Evolutionary conservation across 2,888 invertebrate species (phyloP).

Genomic region (Podabrus alpinus): DNA sequence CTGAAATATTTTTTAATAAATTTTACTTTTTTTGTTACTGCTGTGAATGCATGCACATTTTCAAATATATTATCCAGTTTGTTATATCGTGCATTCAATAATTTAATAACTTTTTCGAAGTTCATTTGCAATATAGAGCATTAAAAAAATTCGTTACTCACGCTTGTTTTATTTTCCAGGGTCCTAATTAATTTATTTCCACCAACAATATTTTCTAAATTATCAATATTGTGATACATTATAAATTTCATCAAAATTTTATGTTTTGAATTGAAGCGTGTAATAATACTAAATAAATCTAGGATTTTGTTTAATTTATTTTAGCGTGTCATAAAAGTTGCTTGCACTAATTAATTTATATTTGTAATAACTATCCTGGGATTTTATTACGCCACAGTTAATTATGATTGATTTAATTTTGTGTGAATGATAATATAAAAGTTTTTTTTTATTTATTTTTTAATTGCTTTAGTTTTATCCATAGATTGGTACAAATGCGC

Average conservation of each 20-base stretch:
- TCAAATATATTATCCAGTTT: too few relatives aligned
- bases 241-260: background rate
- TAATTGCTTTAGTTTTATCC: background rate
- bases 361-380: background rate
- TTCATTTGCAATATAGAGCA: background rate
- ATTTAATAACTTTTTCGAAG: background rate
- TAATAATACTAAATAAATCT: background rate
- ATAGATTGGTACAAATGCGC: background rate
- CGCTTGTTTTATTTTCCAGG: background rate
- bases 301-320: background rate
- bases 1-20: too few relatives aligned
- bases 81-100: background rate
- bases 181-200: background rate
- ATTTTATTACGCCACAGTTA: background rate
- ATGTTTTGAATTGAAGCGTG: background rate
- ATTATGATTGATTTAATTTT: slow-evolving; percentile 1
- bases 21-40: too few relatives aligned
- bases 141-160: background rate
- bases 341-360: slow-evolving; percentile 1
- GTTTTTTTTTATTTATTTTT: background rate
- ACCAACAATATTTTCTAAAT: background rate
- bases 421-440: background rate
- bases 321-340: background rate
- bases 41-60: too few relatives aligned
- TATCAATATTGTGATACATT: background rate